Base-by-base conservation (phyloP, 2,888 invertebrate genomes). In the Antitype chi region DNA sequence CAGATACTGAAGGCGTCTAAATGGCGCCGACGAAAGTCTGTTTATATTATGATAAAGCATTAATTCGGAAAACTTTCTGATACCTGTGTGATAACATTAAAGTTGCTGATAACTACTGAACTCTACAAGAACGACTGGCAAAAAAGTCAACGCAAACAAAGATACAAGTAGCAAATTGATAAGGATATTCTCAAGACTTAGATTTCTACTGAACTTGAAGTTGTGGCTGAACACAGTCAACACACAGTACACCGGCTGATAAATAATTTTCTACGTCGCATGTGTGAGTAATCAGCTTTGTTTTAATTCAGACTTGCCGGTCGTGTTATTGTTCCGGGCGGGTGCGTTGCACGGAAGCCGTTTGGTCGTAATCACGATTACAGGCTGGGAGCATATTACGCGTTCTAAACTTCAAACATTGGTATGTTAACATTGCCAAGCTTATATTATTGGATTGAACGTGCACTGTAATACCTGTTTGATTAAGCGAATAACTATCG, bases 241-340 rank as follows among this genome's bases (percentile, higher is more conserved):
- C 38, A 23, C 69, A 47, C 32, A 60, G 63, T 47, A 67, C 66
- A 67, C 43, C 60, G 70, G 66, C 75, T 84, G 82, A 73, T 82
- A 74, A 81, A 82, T 80, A 78, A 81, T 82, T 82, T 80, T 77
- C 82, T 74, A 81, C 80, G 76, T 70, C 71, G 85, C 80, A 77
- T 88, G 77, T 85, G 85, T 88, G 70, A 80, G 87, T 85, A 87
- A 86, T 82, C 73, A 76, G 84, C 92, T 91, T 93, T 92, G 93
- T 93, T 93, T 91, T 89, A 90, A 88, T 90, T 90, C 87, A 86
- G 88, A 89, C 88, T 89, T 89, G 88, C 84, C 87, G 86, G 88
- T 82, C 88, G 87, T 93, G 92, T 93, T 93, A 92, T 92, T 91
- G 94, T 95, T 94, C 92, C 93, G 92, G 92, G 86, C 92, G 92